phyloP scores from a whole-genome alignment of 1,140 invertebrate genomes.

The Brachionus manjavacas region DNA sequence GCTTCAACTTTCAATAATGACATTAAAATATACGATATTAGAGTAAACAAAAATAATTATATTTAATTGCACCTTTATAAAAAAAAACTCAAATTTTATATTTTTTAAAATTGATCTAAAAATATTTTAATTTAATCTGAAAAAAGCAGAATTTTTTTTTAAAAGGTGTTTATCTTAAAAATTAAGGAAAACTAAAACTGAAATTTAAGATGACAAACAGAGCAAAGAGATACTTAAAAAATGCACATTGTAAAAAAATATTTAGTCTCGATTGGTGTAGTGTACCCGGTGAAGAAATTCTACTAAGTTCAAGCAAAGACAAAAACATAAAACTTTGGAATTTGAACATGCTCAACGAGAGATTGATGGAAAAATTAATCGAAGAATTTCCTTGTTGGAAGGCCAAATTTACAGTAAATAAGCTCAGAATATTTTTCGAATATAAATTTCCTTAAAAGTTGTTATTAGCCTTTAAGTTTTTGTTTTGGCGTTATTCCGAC shows the following conservation, averaged over 20 bases:
- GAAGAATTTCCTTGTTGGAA: slow-evolving; percentile 25
- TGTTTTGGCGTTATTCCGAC: slow-evolving; percentile 1
- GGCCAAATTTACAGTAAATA: slow-evolving; percentile 10
- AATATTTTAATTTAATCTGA: neutral
- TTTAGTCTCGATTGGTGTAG: slow-evolving; percentile 11
- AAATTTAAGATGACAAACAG: neutral
- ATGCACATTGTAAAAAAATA: neutral
- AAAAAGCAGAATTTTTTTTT: neutral
- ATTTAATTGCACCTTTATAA: no score
- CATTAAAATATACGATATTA: neutral
- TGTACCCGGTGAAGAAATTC: slow-evolving; percentile 3
- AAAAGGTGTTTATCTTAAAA: neutral
- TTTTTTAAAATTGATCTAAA: neutral
- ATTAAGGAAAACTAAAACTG: neutral
- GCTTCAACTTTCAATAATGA: slow-evolving; percentile 3
- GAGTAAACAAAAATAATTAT: neutral
- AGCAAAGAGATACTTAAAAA: neutral
- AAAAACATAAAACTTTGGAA: slow-evolving; percentile 13
- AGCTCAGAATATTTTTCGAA: no score
- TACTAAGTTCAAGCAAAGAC: slow-evolving; percentile 11
- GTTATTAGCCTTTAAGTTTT: slow-evolving; percentile 1
- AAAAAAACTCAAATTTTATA: no score
- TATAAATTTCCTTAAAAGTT: neutral
- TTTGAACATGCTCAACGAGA: slow-evolving; percentile 23
- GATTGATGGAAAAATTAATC: slow-evolving; percentile 14